phyloP scores from a whole-genome alignment of 1,140 invertebrate genomes.

The Pteromalus puparum region DNA sequence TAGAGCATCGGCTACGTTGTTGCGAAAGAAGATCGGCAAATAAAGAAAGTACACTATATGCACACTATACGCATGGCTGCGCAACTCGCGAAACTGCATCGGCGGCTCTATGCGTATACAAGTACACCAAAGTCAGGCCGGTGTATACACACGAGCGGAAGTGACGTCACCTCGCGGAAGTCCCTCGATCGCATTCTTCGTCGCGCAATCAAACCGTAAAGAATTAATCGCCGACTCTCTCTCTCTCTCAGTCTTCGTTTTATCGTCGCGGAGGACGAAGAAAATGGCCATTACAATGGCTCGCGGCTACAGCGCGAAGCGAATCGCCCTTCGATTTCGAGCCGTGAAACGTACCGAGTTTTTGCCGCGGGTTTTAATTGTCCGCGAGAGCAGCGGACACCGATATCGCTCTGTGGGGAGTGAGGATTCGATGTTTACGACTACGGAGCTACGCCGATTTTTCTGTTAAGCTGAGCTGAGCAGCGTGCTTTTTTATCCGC shows the following conservation, averaged over 20 bases:
- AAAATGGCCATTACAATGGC: not conserved
- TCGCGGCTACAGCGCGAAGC: not conserved
- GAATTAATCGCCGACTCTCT: constrained; percentile 31
- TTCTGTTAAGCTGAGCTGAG: not conserved
- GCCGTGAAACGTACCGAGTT: not conserved
- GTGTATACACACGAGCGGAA: constrained; percentile 30
- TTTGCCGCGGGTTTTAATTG: not conserved
- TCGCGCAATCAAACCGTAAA: constrained; percentile 47
- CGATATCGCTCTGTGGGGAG: too few relatives aligned
- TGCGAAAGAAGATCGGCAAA: not conserved
- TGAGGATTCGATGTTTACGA: not conserved
- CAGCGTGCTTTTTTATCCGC: too few relatives aligned
- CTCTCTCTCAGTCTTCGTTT: not conserved
- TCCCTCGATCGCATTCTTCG: constrained; percentile 47
- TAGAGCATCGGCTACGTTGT: not conserved
- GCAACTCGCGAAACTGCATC: not conserved
- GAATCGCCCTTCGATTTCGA: constrained; percentile 3
- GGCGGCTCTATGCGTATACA: not conserved
- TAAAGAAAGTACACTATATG: not conserved
- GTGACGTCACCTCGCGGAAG: constrained; percentile 55
- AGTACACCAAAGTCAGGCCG: not conserved
- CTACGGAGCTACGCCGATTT: not conserved
- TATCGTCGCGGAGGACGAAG: not conserved
- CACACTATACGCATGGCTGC: not conserved
- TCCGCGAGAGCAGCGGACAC: not conserved